Conservation (phyloP, 1,140 invertebrate species). For the Mylabris phalerata region DNA sequence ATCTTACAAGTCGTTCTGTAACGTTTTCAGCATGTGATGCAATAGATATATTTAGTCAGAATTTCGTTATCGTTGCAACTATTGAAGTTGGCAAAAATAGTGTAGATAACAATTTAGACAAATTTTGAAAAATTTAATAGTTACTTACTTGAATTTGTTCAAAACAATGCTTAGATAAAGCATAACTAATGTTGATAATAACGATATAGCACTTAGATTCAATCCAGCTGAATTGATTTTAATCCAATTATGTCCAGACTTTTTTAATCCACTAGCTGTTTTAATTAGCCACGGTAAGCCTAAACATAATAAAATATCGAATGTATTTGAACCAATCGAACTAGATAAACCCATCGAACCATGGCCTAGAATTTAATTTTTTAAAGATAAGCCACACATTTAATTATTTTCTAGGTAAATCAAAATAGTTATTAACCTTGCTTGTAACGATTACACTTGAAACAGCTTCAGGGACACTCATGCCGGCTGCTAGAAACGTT, state of each 20-base stretch:
- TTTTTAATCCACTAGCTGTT: slow-evolving; percentile 64
- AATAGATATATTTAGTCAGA: too few relatives aligned
- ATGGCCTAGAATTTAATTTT: slow-evolving; percentile 52
- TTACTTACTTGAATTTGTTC: slow-evolving; percentile 63
- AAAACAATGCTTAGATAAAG: slow-evolving; percentile 66
- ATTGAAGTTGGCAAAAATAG: background rate
- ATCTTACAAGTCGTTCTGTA: too few relatives aligned
- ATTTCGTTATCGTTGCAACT: background rate
- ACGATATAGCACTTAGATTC: slow-evolving; percentile 71
- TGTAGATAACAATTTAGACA: background rate
- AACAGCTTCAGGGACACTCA: slow-evolving; percentile 73
- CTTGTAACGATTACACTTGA: slow-evolving; percentile 56
- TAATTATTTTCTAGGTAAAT: background rate
- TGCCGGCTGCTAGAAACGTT: slow-evolving; percentile 76
- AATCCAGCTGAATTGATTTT: slow-evolving; percentile 71
- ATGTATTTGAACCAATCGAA: slow-evolving; percentile 84
- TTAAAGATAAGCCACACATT: background rate
- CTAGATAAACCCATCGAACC: slow-evolving; percentile 87
- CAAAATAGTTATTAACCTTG: slow-evolving; percentile 51
- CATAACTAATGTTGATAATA: slow-evolving; percentile 67
- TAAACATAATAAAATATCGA: slow-evolving; percentile 77
- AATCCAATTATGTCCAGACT: slow-evolving; percentile 62
- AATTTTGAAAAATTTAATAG: slow-evolving; percentile 7
- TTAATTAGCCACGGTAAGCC: slow-evolving; percentile 84
- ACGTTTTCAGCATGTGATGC: too few relatives aligned